Evolutionary conservation across 2,888 invertebrate genomes (phyloP).

Genomic region (Ophion ellenae): DNA sequence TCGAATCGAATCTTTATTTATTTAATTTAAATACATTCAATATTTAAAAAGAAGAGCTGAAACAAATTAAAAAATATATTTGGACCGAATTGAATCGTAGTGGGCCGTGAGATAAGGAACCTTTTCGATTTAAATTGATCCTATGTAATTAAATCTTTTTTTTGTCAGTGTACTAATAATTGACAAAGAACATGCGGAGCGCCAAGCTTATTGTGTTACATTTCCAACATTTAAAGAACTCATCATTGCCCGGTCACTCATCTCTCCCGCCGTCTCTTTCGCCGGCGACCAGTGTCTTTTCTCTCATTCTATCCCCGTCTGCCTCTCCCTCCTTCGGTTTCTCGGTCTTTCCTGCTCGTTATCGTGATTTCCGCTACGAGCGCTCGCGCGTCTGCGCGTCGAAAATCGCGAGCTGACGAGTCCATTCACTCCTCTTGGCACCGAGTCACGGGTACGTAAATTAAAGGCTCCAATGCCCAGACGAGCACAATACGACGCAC

Average conservation of each 20-base stretch:
- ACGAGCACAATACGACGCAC: background rate
- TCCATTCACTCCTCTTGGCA: constrained; percentile 51
- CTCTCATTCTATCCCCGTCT: background rate
- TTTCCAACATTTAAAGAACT: too few relatives aligned
- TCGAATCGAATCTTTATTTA: too few relatives aligned
- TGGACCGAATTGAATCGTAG: too few relatives aligned
- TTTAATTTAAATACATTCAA: too few relatives aligned
- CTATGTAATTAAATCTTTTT: too few relatives aligned
- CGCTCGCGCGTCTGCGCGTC: constrained; percentile 9
- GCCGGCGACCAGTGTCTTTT: background rate
- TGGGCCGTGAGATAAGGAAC: too few relatives aligned
- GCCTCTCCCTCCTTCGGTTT: background rate
- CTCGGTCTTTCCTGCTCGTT: background rate
- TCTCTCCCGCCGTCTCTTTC: constrained; percentile 1
- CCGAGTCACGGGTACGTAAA: constrained; percentile 46
- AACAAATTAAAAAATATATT: too few relatives aligned
- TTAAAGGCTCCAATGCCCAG: constrained; percentile 31
- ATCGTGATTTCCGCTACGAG: constrained; percentile 10
- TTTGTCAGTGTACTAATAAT: background rate
- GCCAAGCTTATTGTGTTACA: too few relatives aligned
- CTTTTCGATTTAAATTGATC: too few relatives aligned
- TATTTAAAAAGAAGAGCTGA: too few relatives aligned
- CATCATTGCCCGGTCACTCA: background rate
- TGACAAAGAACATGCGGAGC: background rate
- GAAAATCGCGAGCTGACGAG: constrained; percentile 41